These are phyloP conservation scores for Machimus rusticus DNA, from an alignment of 2,888 invertebrate genomes.

Conservation along the genomic window DNA sequence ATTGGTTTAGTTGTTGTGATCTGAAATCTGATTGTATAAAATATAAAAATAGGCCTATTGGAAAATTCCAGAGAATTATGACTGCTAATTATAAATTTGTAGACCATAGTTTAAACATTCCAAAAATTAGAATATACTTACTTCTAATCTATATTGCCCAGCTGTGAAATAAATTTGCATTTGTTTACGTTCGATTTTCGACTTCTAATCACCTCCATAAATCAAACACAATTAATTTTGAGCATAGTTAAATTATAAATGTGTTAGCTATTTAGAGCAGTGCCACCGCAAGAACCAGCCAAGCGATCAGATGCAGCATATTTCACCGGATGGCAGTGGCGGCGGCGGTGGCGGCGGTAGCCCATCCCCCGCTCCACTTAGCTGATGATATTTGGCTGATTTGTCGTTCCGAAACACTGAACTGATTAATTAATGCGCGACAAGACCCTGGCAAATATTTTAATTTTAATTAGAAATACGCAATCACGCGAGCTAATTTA, in stretches of 20 bases:
- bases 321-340: not conserved
- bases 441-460: slow-evolving; percentile 29
- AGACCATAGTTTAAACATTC: no score
- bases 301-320: not conserved
- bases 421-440: slow-evolving; percentile 36
- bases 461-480: slow-evolving; percentile 38
- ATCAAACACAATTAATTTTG: not conserved
- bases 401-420: slow-evolving; percentile 18
- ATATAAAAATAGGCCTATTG: no score
- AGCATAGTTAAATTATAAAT: not conserved
- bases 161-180: not conserved
- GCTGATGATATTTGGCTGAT: not conserved
- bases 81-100: no score
- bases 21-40: not conserved
- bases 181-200: not conserved
- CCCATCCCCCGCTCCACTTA: not conserved
- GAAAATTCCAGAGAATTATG: no score
- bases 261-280: not conserved
- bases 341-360: not conserved
- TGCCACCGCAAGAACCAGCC: not conserved
- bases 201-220: not conserved
- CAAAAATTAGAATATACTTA: no score
- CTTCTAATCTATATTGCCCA: no score
- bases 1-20: not conserved
- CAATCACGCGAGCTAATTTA: slow-evolving; percentile 34